Evolutionary conservation across 1,140 invertebrate species (phyloP).

Genomic region (Colletes gigas): DNA sequence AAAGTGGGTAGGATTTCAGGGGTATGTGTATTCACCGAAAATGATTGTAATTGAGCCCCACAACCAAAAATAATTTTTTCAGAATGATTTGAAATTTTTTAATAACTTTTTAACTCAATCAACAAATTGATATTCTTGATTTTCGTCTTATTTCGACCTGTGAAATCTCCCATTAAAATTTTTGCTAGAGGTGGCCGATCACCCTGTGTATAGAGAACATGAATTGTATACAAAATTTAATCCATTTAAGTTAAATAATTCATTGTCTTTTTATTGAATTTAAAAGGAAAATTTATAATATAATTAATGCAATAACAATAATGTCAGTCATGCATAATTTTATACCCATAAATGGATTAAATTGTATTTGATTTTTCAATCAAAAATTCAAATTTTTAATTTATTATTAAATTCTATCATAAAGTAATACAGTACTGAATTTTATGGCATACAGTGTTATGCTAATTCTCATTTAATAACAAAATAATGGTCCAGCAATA

Average conservation of each 20-base stretch:
- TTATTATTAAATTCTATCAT: neutral
- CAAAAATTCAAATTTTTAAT: neutral
- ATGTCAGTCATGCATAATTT: neutral
- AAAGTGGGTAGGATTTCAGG: too few relatives aligned
- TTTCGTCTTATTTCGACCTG: too few relatives aligned
- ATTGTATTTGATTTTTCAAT: neutral
- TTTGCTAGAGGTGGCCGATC: too few relatives aligned
- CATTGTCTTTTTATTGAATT: neutral
- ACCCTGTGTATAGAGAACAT: neutral
- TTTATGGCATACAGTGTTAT: neutral
- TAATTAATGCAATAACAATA: neutral
- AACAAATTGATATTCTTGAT: too few relatives aligned
- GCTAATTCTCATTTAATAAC: conserved; percentile 37
- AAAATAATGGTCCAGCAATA: conserved; percentile 68
- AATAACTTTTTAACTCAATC: too few relatives aligned
- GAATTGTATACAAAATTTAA: conserved; percentile 4
- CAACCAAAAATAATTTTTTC: too few relatives aligned
- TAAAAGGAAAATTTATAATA: neutral
- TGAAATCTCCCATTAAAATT: too few relatives aligned
- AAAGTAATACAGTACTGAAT: neutral
- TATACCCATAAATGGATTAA: neutral
- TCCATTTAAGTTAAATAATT: neutral
- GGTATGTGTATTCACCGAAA: too few relatives aligned
- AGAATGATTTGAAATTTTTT: too few relatives aligned
- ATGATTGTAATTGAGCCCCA: too few relatives aligned